Evolutionary conservation across 2,888 invertebrate species (phyloP), one percentile per base, ranked within the genome.

Genomic region (Imbricaverruca yamaguchii): DNA sequence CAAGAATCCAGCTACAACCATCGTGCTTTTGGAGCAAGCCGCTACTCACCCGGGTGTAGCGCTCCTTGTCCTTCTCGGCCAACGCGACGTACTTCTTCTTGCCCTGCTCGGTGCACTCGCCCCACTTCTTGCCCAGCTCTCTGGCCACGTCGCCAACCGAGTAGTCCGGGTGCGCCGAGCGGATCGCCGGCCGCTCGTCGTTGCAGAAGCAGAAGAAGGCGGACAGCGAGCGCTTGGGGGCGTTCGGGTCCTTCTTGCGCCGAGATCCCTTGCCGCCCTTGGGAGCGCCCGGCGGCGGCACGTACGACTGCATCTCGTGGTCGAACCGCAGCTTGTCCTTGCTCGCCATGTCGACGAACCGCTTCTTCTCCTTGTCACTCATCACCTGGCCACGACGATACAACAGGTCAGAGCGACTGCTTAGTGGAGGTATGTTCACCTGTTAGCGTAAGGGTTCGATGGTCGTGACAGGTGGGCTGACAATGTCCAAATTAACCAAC

Each of bases 261-360:
- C 96, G 94, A 90, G 94, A 93, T 85, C 95, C 94, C 86, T 91
- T 90, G 85, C 91, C 90, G 85, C 91, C 90, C 86, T 93, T 92
- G 84, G 85, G 86, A 86, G 94, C 93, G 85, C 94, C 95, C 87
- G 94, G 94, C 81, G 94, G 94, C 80, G 97, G 97, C 86, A 93
- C 93, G 89, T 98, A 98, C 87, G 91, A 94, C 87, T 94, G 93
- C 98, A 98, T 98, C 90, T 98, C 98, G 84, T 92, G 89, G 86
- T 98, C 96, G 88, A 97, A 99, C 85, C 99, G 91, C 87, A 93
- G 93, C 90, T 98, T 98, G 89, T 99, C 99, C 86, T 94, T 94
- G 86, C 97, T 97, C 0, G 99, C 98, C 96, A 99, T 95, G 87
- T 98, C 98, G 87, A 98, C 97, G 91, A 99, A 99, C 85, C 98